phyloP scores from a whole-genome alignment of 2,797 vertebrate genomes.

The Philypnodon macrostomus region DNA sequence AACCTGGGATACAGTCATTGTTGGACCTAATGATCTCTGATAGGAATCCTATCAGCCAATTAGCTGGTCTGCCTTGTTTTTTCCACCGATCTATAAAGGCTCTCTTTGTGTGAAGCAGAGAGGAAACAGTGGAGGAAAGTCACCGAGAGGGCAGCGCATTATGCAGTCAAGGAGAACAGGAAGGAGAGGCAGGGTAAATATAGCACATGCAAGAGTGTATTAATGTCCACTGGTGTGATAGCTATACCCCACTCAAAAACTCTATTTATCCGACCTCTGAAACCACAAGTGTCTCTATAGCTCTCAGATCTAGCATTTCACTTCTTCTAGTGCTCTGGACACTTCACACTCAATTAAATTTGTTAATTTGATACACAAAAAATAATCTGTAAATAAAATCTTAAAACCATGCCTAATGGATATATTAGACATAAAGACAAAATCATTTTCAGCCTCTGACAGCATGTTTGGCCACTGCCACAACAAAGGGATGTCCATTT shows the following conservation, averaged over 20 bases:
- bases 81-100: conserved; percentile 56
- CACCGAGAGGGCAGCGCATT: conserved; percentile 34
- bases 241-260: conserved; percentile 27
- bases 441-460: no score
- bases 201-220: conserved; percentile 34
- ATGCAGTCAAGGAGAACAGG: conserved; percentile 45
- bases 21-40: conserved; percentile 60
- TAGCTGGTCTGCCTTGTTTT: conserved; percentile 53
- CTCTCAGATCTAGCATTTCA: background rate
- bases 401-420: no score
- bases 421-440: no score
- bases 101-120: conserved; percentile 36
- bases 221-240: conserved; percentile 34
- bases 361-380: no score
- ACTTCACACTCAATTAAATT: no score
- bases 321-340: background rate
- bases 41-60: conserved; percentile 67
- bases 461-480: no score
- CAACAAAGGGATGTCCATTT: no score
- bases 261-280: conserved; percentile 46
- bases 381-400: no score
- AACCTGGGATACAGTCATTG: conserved; percentile 45
- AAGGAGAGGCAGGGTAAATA: conserved; percentile 52
- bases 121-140: conserved; percentile 38
- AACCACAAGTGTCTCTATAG: conserved; percentile 34